These are phyloP conservation scores for Theretra japonica DNA, from an alignment of 2,888 invertebrate genomes.

Conservation along the genomic window DNA sequence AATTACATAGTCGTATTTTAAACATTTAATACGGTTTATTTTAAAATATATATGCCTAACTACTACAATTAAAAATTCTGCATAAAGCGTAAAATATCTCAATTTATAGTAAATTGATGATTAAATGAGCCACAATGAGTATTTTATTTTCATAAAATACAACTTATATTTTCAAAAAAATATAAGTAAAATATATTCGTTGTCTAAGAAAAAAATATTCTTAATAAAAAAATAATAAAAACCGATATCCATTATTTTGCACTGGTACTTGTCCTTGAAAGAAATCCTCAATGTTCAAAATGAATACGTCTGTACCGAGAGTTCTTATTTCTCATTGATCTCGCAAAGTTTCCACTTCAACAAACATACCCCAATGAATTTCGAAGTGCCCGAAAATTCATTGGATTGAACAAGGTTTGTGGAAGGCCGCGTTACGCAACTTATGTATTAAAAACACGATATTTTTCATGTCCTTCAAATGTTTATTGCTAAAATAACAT, in stretches of 20 bases:
- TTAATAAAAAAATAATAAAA: background rate
- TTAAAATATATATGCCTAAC: too few species aligned
- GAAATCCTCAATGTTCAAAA: background rate
- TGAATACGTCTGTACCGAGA: background rate
- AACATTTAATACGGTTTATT: too few species aligned
- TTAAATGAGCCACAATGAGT: too few species aligned
- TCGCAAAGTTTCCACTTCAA: background rate
- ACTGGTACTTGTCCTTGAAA: background rate
- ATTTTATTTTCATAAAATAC: too few species aligned
- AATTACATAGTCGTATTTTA: too few species aligned
- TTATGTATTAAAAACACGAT: background rate
- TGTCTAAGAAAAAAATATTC: too few species aligned
- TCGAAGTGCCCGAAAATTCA: slow-evolving; percentile 3
- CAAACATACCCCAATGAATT: background rate
- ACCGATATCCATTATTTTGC: background rate
- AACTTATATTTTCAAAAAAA: too few species aligned
- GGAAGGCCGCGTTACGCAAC: slow-evolving; percentile 2
- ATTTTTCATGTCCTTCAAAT: background rate
- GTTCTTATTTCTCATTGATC: background rate
- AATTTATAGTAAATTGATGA: too few species aligned
- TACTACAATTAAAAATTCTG: too few species aligned
- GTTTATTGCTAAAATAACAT: too few species aligned
- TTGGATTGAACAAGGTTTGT: background rate
- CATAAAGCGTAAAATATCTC: too few species aligned
- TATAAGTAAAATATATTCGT: too few species aligned